Evolutionary conservation across 2,797 vertebrate genomes (phyloP).

Genomic region (Onychomys arenicola): DNA sequence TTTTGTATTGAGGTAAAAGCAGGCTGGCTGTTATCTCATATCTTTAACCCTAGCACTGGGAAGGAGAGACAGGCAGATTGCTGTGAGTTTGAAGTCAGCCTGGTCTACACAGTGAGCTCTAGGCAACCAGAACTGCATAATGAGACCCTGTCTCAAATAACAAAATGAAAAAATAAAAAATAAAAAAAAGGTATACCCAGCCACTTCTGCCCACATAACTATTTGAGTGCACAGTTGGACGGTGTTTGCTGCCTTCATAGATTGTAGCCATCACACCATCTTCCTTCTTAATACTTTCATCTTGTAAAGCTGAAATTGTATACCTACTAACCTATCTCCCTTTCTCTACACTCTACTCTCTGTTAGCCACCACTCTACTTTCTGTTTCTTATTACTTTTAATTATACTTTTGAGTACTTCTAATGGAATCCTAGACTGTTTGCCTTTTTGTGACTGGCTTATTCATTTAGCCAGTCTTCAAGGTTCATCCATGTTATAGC

Average conservation of each 20-base stretch:
- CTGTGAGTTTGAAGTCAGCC: not conserved
- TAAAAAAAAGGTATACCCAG: not conserved
- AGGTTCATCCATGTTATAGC: not conserved
- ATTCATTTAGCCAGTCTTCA: conserved; percentile 22
- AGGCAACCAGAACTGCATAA: not conserved
- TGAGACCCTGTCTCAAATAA: not conserved
- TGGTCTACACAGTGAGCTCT: not conserved
- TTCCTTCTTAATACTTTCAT: not conserved
- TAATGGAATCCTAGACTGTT: not conserved
- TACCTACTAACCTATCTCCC: not conserved
- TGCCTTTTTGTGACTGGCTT: not conserved
- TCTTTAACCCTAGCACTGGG: not conserved
- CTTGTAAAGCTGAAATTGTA: not conserved
- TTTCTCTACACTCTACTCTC: not conserved
- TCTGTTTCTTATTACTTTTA: not conserved
- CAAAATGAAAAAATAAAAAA: not conserved
- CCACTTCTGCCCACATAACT: not conserved
- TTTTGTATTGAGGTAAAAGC: conserved; percentile 1
- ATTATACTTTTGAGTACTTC: not conserved
- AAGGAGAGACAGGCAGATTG: not conserved
- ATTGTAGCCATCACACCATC: not conserved
- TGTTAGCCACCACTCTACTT: not conserved
- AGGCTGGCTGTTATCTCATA: not conserved
- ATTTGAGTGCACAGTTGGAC: not conserved
- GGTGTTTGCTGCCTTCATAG: not conserved